Percentiles rank a stretch among this genome's conserved stretches.
Evolutionary conservation across 23 tunicate species (phyloP).

Genomic region (Pegea sp.): DNA sequence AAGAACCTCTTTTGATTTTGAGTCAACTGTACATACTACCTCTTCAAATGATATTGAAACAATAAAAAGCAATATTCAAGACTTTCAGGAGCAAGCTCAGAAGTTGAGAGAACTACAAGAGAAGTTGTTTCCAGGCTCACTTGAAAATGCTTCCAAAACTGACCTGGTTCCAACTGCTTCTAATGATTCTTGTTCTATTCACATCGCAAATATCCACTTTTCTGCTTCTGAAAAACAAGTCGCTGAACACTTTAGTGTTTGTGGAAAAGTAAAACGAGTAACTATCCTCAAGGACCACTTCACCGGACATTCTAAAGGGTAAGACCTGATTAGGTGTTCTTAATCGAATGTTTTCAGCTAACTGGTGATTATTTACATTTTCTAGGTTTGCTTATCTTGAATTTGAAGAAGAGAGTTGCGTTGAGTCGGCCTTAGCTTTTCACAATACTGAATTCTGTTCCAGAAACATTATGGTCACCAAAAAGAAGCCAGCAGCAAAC

Average conservation of each 20-base stretch:
- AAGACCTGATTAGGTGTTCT: slow-evolving; percentile 3
- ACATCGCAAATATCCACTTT: slow-evolving; percentile 64
- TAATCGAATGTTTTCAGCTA: neutral
- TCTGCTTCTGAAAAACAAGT: slow-evolving; percentile 79
- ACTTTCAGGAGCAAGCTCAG: slow-evolving; percentile 40
- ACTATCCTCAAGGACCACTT: slow-evolving; percentile 62
- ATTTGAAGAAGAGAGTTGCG: slow-evolving; percentile 49
- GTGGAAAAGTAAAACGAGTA: slow-evolving; percentile 47
- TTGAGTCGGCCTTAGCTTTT: slow-evolving; percentile 48
- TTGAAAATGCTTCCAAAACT: too few species aligned
- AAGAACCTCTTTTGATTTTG: too few species aligned
- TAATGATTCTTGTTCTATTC: slow-evolving; percentile 22
- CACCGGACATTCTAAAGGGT: slow-evolving; percentile 91
- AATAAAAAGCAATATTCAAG: slow-evolving; percentile 5
- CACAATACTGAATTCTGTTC: slow-evolving; percentile 43
- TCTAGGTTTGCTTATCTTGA: slow-evolving; percentile 47
- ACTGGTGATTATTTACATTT: neutral
- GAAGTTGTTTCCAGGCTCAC: too few species aligned
- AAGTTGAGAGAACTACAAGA: slow-evolving; percentile 45
- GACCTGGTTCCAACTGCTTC: slow-evolving; percentile 1
- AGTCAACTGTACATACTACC: too few species aligned
- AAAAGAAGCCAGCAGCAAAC: slow-evolving; percentile 8
- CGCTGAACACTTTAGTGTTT: slow-evolving; percentile 70
- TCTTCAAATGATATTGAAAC: too few species aligned
- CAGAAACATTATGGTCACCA: slow-evolving; percentile 30